A percentile compares a stretch with the other conserved stretches of the same genome.
Conservation (phyloP, 2,113 vertebrate species). For the Nanorana parkeri region DNA sequence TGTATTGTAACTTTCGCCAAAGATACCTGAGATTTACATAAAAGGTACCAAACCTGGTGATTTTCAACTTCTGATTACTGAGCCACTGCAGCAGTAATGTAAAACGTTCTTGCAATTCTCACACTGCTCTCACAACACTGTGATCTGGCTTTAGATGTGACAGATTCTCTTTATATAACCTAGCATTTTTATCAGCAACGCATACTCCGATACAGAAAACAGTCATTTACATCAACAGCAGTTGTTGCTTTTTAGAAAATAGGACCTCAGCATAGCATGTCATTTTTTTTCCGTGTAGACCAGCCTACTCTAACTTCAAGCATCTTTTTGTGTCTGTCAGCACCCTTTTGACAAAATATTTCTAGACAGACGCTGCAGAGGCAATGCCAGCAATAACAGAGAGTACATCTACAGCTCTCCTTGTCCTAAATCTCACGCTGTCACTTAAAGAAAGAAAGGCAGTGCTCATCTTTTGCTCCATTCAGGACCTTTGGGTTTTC, state of each 20-base stretch:
- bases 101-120: no score
- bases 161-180: no score
- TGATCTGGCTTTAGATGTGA: no score
- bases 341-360: slow-evolving; percentile 50
- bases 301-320: not conserved
- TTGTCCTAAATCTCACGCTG: slow-evolving; percentile 24
- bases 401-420: slow-evolving; percentile 13
- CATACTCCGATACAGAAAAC: not conserved
- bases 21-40: no score
- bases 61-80: no score
- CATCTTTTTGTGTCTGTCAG: slow-evolving; percentile 49
- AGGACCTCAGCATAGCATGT: not conserved
- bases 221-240: not conserved
- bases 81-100: no score
- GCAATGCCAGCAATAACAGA: slow-evolving; percentile 49
- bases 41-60: no score
- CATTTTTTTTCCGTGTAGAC: not conserved
- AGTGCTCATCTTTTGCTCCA: not conserved
- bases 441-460: not conserved
- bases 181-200: no score
- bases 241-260: not conserved
- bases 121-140: no score
- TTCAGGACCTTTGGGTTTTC: not conserved
- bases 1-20: no score
- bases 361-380: slow-evolving; percentile 49